Base-by-base conservation (phyloP, 1,140 invertebrate species). In the Ericerus pela region DNA sequence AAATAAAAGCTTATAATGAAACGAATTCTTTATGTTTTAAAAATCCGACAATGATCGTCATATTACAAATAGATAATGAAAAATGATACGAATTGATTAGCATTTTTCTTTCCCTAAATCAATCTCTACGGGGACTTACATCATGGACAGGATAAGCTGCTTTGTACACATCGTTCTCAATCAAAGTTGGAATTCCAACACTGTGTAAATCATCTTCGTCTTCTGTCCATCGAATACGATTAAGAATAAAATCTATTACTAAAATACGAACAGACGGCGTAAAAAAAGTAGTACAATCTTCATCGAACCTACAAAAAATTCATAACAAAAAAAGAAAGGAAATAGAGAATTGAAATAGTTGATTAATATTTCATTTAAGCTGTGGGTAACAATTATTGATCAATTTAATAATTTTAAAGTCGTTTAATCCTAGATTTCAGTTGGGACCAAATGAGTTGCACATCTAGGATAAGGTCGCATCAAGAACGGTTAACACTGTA, bases 131-230 rank as follows among this genome's bases (percentile, higher is more conserved):
- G n/a, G n/a, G n/a, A 70, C 76, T 78, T 68, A 88, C 90, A 76
- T 96, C 91, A 66, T 95, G 91, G 29, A 95, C 70, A 1, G 91
- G 88, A 74, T 91, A 95, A 0, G 86, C 85, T 26, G 89, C 88
- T 56, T 75, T 75, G 62, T 94, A 95, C 6, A 79, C 78, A 33
- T 74, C 75, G 60, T 90, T 83, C 38, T 76, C 72, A 12, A 93
- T 75, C 52, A 95, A 75, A 61, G 88, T 77, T 61, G 88, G 80
- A 54, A 95, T 84, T 30, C 90, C 91, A 69, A 89, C 87, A 58
- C 80, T 77, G 73, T 85, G 81, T 65, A 82, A 77, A 63, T 85
- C 79, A 16, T 71, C 65, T 6, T 66, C 63, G 43, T 77, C 73
- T 8, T 79, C 70, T 1, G 78, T 76, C 68, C 90, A 95, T 62